Evolutionary conservation across 2,888 invertebrate species (phyloP).

Genomic region (Xanthia icteritia): DNA sequence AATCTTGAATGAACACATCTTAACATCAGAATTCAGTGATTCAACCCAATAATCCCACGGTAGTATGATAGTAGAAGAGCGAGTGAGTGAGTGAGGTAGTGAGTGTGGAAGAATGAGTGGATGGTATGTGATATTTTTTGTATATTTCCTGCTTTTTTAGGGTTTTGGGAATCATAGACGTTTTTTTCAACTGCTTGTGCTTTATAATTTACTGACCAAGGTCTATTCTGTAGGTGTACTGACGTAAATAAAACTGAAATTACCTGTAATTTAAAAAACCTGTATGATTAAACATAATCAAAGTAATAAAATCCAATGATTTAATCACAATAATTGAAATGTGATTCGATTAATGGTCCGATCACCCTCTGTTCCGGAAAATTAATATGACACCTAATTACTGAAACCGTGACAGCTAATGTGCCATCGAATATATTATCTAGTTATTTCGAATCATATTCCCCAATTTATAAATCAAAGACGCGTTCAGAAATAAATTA

Average conservation of each 20-base stretch:
- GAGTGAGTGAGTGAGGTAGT: neutral
- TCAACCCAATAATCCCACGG: neutral
- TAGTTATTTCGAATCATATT: slow-evolving; percentile 37
- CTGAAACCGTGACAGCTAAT: slow-evolving; percentile 36
- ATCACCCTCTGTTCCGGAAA: slow-evolving; percentile 33
- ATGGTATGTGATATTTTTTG: neutral
- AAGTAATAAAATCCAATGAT: neutral
- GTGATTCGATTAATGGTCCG: slow-evolving; percentile 24
- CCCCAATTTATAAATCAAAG: slow-evolving; percentile 34
- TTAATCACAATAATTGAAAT: slow-evolving; percentile 3
- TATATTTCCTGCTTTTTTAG: neutral
- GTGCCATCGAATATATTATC: slow-evolving; percentile 27
- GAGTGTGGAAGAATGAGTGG: neutral
- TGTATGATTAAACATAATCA: neutral
- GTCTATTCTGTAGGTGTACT: too few species aligned
- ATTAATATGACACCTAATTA: slow-evolving; percentile 53
- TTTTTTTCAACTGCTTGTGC: neutral
- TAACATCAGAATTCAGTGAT: slow-evolving; percentile 12
- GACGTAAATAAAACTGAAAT: neutral
- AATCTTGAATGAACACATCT: slow-evolving; percentile 3
- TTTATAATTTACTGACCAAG: too few species aligned
- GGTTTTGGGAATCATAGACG: neutral
- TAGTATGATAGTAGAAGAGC: too few species aligned
- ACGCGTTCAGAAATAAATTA: slow-evolving; percentile 40
- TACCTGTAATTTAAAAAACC: neutral